Conservation (phyloP, 2,113 vertebrate genomes). For the Phyllostomus hastatus region DNA sequence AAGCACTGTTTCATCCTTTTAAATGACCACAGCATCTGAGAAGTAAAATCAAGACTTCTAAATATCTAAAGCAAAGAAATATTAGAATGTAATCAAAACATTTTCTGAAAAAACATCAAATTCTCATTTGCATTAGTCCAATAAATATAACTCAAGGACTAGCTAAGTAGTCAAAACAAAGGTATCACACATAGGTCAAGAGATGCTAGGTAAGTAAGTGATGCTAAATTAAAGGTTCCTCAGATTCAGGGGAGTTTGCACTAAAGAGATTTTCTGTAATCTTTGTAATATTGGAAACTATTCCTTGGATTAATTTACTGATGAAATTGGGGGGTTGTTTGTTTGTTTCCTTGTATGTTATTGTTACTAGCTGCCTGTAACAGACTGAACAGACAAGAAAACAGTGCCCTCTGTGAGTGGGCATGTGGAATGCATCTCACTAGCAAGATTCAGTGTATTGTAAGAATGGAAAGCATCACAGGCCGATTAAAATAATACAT, state of each 20-base stretch:
- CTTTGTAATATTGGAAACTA: not conserved
- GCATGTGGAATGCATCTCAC: not conserved
- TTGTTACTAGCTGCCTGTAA: not conserved
- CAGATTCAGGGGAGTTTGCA: not conserved
- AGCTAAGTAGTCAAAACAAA: not conserved
- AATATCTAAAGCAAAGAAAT: conserved; percentile 1
- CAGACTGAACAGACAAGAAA: not conserved
- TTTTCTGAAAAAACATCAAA: not conserved
- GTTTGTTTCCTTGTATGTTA: not conserved
- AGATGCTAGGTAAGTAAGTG: not conserved
- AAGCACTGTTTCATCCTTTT: not conserved
- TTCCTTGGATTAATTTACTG: not conserved
- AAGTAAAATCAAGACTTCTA: conserved; percentile 22
- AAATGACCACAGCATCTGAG: not conserved
- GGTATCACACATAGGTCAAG: not conserved
- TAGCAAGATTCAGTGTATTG: not conserved
- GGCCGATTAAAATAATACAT: not conserved
- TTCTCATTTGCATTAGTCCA: not conserved
- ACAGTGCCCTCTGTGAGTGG: conserved; percentile 34
- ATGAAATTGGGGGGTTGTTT: not conserved
- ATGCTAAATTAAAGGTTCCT: not conserved
- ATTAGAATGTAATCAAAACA: not conserved
- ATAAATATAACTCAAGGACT: conserved; percentile 11
- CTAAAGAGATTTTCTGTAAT: not conserved
- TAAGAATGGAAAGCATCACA: not conserved